Percentiles rank a stretch among this genome's conserved stretches.
phyloP scores from a whole-genome alignment of 92 coral and sea anemone species.

The Anthopleura xanthogrammica region DNA sequence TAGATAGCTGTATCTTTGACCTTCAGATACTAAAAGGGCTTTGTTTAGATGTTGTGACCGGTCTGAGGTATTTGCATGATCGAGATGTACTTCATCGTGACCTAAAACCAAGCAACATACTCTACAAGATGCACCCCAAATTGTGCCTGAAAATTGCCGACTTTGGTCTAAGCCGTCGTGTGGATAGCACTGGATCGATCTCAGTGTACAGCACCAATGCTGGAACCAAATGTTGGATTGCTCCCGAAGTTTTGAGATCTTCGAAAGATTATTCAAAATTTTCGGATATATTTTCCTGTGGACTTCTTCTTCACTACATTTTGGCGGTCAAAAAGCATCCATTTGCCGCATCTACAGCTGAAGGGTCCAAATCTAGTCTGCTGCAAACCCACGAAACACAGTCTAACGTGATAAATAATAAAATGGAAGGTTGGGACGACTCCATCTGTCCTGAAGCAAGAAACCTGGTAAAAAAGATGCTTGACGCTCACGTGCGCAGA shows the following conservation, averaged over 20 bases:
- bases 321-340: slow-evolving; percentile 36
- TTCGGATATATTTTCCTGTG: slow-evolving; percentile 37
- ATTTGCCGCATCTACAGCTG: slow-evolving; percentile 9
- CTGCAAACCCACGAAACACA: neutral
- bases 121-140: slow-evolving; percentile 3
- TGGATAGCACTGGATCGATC: neutral
- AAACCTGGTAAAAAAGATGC: slow-evolving; percentile 20
- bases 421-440: neutral
- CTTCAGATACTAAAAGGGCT: neutral
- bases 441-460: slow-evolving; percentile 21
- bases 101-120: slow-evolving; percentile 36
- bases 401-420: neutral
- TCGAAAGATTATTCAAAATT: neutral
- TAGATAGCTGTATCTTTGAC: neutral
- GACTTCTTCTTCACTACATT: slow-evolving; percentile 19
- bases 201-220: slow-evolving; percentile 3
- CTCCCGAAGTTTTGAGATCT: slow-evolving; percentile 5
- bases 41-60: slow-evolving; percentile 27
- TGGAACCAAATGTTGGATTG: slow-evolving; percentile 36
- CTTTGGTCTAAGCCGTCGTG: slow-evolving; percentile 22
- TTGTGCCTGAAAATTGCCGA: slow-evolving; percentile 13
- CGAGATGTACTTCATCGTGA: slow-evolving; percentile 36
- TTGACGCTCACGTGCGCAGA: neutral
- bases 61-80: slow-evolving; percentile 15
- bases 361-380: neutral